Evolutionary conservation across 2,888 invertebrate genomes (phyloP), one percentile per base, ranked within the genome.

Genomic region (Amblyteles armatorius): DNA sequence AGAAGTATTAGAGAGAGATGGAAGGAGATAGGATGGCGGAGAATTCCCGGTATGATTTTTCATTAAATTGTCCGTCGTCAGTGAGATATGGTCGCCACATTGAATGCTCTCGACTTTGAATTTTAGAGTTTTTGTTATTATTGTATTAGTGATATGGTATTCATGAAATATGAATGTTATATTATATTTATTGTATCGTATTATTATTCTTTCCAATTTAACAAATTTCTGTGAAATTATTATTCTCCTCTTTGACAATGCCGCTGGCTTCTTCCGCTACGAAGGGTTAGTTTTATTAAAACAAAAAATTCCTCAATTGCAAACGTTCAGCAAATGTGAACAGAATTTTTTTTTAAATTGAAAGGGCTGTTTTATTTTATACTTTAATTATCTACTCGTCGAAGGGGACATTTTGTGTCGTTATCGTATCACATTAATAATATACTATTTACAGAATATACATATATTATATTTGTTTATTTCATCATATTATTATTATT

Each of bases 71-170:
- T 93, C 93, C 91, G 90, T 87, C 89, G 88, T 87, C 87, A 83
- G 90, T 92, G 93, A 93, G 93, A 93, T 93, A 93, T 91, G 91
- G 90, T 87, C 90, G 90, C 91, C 91, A 93, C 93, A 94, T 93
- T 93, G 93, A 94, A 93, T 93, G 92, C 74, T 83, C 91, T 90
- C 74, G 67, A 9, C 2, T 33, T 60, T 73, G 50, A 76, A 74
- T 78, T 90, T 91, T 90, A 40, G 9, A 84, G 85, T 82, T 71
- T 76, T 36, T 71, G 40, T 40, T 40, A 40, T 11, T 5, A 9
- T 40, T 40, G 9, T 7, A 40, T 40, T 40, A 40, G 5, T 40
- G 11, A 40, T 40, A 40, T 11, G 1, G 9, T 9, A 40, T 40
- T 40, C 9, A 2, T 9, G 1, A 11, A 40, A 11, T 40, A 11